Percentiles rank a stretch among this genome's conserved stretches.
Conservation (phyloP, 2,888 invertebrate species). For the Microchrysa polita region DNA sequence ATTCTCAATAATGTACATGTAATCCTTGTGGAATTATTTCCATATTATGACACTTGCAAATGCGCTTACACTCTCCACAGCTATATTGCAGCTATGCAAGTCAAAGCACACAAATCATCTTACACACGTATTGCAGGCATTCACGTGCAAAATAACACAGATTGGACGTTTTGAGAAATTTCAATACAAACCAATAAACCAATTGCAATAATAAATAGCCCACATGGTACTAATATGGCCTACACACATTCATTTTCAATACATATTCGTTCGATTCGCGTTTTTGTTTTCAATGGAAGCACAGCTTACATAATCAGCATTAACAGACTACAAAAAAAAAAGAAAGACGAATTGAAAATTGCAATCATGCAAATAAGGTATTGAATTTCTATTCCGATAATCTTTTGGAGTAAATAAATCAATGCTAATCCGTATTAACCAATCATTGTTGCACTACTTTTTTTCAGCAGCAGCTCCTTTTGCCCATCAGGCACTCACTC, state of each 20-base stretch:
- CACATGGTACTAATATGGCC: conserved; percentile 28
- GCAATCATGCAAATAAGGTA: conserved; percentile 40
- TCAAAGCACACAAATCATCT: too few relatives aligned
- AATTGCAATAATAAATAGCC: conserved; percentile 20
- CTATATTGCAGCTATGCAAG: too few relatives aligned
- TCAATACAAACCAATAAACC: conserved; percentile 7
- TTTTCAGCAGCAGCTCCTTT: not conserved
- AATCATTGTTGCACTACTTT: conserved; percentile 35
- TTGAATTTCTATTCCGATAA: conserved; percentile 36
- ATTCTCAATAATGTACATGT: too few relatives aligned
- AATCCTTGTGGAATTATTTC: too few relatives aligned
- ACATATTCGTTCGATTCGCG: conserved; percentile 6
- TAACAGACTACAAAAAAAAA: not conserved
- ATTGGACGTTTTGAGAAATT: conserved; percentile 14
- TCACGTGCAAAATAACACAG: too few relatives aligned
- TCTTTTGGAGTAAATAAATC: conserved; percentile 33
- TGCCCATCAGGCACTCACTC: not conserved
- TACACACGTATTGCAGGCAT: too few relatives aligned
- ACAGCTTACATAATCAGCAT: conserved; percentile 23
- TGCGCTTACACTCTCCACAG: too few relatives aligned
- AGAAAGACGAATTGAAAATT: conserved; percentile 22
- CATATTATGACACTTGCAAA: too few relatives aligned
- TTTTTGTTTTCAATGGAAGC: conserved; percentile 22
- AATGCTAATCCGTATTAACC: conserved; percentile 37
- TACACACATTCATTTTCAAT: conserved; percentile 10